Conservation (phyloP, 2,797 vertebrate genomes). For the Lagocephalus sceleratus region DNA sequence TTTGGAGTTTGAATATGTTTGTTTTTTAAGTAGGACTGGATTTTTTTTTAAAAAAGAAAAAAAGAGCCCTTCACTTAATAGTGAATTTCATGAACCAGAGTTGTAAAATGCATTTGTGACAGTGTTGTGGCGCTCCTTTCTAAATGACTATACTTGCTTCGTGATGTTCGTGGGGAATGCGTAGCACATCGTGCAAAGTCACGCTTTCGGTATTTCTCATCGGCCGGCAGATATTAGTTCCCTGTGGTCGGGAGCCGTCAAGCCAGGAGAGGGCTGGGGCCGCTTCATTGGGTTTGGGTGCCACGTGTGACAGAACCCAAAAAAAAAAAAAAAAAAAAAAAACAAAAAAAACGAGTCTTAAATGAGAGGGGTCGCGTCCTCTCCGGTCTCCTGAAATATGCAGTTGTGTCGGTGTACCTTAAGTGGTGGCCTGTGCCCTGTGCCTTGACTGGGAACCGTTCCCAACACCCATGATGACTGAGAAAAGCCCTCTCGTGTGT, state of each 20-base stretch:
- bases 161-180: constrained; percentile 33
- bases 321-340: background rate
- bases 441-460: constrained; percentile 36
- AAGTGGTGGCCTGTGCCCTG: constrained; percentile 26
- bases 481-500: constrained; percentile 44
- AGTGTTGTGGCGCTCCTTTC: constrained; percentile 26
- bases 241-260: constrained; percentile 32
- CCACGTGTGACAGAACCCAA: background rate
- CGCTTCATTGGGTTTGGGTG: background rate
- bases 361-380: background rate
- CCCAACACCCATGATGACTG: constrained; percentile 14
- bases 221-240: constrained; percentile 33
- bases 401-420: constrained; percentile 10
- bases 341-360: background rate
- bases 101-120: constrained; percentile 28
- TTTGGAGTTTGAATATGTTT: too few species aligned
- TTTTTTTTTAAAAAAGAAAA: too few species aligned
- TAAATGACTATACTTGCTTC: constrained; percentile 35
- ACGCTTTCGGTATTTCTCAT: constrained; percentile 38
- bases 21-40: too few species aligned
- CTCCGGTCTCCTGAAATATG: constrained; percentile 21
- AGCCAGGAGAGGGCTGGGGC: constrained; percentile 39
- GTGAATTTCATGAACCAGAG: background rate
- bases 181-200: constrained; percentile 40
- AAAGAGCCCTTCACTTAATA: too few species aligned